Conservation (phyloP, 2,113 vertebrate species). For the Siphamia tubifer region DNA sequence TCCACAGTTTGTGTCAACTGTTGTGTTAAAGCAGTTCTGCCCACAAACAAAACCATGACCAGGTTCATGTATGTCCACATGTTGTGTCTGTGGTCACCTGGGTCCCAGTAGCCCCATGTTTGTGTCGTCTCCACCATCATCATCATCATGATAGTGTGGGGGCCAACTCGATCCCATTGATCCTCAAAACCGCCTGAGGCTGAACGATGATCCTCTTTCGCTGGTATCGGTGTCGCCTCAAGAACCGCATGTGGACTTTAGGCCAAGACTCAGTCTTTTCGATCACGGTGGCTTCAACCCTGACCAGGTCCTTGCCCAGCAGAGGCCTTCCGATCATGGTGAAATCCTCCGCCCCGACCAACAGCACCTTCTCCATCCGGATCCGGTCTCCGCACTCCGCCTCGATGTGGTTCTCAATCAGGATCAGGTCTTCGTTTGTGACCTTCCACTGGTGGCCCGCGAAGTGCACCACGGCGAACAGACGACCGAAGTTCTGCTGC, state of each 20-base stretch:
- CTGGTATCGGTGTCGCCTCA: slow-evolving; percentile 61
- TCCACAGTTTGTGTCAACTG: no score
- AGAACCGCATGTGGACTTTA: slow-evolving; percentile 64
- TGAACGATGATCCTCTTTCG: slow-evolving; percentile 53
- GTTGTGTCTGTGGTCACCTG: no score
- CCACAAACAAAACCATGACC: no score
- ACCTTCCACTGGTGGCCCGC: slow-evolving; percentile 69
- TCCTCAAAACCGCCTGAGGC: slow-evolving; percentile 68
- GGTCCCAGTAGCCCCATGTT: neutral
- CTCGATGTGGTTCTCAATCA: slow-evolving; percentile 65
- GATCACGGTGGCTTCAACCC: slow-evolving; percentile 64
- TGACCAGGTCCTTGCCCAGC: slow-evolving; percentile 56
- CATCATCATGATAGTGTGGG: slow-evolving; percentile 32
- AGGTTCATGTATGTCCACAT: no score
- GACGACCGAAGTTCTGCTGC: slow-evolving; percentile 35
- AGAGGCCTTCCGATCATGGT: slow-evolving; percentile 64
- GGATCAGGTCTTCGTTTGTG: slow-evolving; percentile 64
- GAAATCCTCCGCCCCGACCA: slow-evolving; percentile 69
- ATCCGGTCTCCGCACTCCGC: slow-evolving; percentile 66
- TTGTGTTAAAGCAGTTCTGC: no score
- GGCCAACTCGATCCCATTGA: slow-evolving; percentile 56
- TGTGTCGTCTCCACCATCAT: neutral
- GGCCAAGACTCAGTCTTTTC: slow-evolving; percentile 71
- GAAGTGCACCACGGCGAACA: slow-evolving; percentile 69
- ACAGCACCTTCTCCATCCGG: slow-evolving; percentile 70